Evolutionary conservation across 1,140 invertebrate species (phyloP).

Genomic region (Pachypsylla venusta): DNA sequence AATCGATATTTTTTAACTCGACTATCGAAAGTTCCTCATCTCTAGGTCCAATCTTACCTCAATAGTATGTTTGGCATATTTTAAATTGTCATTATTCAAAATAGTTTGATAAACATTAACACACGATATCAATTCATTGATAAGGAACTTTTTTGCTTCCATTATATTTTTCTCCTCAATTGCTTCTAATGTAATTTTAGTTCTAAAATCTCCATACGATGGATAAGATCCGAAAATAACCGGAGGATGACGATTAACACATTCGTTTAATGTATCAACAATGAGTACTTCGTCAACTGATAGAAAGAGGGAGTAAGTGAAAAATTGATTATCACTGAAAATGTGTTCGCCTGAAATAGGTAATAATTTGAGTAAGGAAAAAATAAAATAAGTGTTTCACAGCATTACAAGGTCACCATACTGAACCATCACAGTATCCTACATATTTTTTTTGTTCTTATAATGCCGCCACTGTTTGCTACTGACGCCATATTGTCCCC

Average conservation of each 20-base stretch:
- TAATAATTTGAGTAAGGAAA: too few species aligned
- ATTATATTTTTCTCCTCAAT: constrained; percentile 24
- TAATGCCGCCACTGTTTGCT: too few species aligned
- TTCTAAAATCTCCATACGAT: constrained; percentile 31
- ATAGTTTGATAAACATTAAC: background rate
- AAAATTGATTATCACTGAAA: constrained; percentile 27
- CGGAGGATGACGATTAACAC: constrained; percentile 35
- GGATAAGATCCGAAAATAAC: constrained; percentile 56
- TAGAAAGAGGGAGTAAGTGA: constrained; percentile 35
- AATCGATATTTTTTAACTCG: too few species aligned
- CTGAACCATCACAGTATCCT: too few species aligned
- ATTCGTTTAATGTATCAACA: constrained; percentile 37
- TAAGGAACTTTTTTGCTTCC: constrained; percentile 27
- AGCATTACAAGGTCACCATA: too few species aligned
- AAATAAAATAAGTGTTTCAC: too few species aligned
- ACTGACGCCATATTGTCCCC: too few species aligned
- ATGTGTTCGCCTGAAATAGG: background rate
- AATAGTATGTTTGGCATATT: background rate
- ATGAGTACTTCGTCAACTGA: constrained; percentile 40
- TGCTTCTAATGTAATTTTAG: constrained; percentile 36
- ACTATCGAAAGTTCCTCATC: too few species aligned
- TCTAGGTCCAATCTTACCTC: too few species aligned
- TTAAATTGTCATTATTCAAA: background rate
- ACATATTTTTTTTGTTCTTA: too few species aligned
- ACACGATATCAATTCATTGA: background rate